Evolutionary conservation across 1,140 invertebrate species (phyloP).

Genomic region (Bombus waltoni): DNA sequence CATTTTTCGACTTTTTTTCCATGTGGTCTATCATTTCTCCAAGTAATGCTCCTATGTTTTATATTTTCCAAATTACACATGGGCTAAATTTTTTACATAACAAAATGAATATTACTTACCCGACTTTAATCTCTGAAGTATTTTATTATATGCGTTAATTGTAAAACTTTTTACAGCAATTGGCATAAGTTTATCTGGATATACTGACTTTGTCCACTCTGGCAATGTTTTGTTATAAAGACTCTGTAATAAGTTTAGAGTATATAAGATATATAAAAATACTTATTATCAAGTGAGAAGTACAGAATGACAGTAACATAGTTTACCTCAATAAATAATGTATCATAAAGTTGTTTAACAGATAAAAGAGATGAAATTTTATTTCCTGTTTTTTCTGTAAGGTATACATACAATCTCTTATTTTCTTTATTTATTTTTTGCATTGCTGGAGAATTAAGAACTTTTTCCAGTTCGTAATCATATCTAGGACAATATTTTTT

Average conservation of each 20-base stretch:
- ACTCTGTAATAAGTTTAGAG: slow-evolving; percentile 73
- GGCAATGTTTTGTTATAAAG: slow-evolving; percentile 89
- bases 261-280: neutral
- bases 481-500: slow-evolving; percentile 87
- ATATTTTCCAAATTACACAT: slow-evolving; percentile 41
- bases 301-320: neutral
- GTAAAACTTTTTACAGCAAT: slow-evolving; percentile 84
- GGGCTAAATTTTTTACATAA: neutral
- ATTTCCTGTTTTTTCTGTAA: slow-evolving; percentile 85
- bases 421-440: slow-evolving; percentile 85
- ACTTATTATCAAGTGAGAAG: too few species aligned
- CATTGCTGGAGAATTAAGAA: slow-evolving; percentile 85
- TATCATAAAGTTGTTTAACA: slow-evolving; percentile 87
- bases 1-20: slow-evolving; percentile 78
- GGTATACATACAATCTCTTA: slow-evolving; percentile 85
- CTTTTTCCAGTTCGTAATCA: slow-evolving; percentile 82
- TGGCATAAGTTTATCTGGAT: slow-evolving; percentile 83
- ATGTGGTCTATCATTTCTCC: slow-evolving; percentile 86
- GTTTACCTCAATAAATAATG: slow-evolving; percentile 86
- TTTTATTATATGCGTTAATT: slow-evolving; percentile 80
- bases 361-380: slow-evolving; percentile 82
- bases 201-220: slow-evolving; percentile 86
- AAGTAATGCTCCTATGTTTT: slow-evolving; percentile 85
- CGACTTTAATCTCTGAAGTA: slow-evolving; percentile 82
- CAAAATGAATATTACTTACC: slow-evolving; percentile 70